Evolutionary conservation across 2,888 invertebrate genomes (phyloP).

Genomic region (Tenthredo notha): DNA sequence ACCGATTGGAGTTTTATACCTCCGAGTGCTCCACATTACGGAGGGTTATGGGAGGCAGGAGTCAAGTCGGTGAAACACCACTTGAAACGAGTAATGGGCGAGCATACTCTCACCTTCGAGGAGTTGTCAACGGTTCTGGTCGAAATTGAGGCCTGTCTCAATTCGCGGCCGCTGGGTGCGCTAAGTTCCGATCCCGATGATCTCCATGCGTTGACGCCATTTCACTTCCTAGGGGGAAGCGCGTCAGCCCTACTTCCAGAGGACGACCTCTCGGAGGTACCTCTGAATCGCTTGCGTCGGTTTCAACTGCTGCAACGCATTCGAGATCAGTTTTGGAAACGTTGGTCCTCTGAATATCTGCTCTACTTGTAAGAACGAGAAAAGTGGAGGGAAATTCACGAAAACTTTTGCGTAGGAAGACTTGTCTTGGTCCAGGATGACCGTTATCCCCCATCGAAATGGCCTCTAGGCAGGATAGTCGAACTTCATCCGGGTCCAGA

Average conservation of each 20-base stretch:
- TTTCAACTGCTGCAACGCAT: not conserved
- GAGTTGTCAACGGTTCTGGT: not conserved
- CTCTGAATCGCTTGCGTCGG: not conserved
- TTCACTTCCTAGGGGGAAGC: slow-evolving; percentile 63
- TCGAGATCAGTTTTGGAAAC: slow-evolving; percentile 1
- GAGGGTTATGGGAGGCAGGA: slow-evolving; percentile 2
- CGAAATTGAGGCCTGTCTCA: slow-evolving; percentile 11
- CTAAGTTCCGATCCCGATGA: slow-evolving; percentile 55
- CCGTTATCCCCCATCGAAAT: slow-evolving; percentile 57
- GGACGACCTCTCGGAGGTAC: not conserved
- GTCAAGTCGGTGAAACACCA: slow-evolving; percentile 15
- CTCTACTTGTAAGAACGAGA: not conserved
- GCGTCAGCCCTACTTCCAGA: slow-evolving; percentile 44
- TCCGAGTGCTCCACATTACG: slow-evolving; percentile 9
- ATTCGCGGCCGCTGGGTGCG: slow-evolving; percentile 8
- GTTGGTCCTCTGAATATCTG: not conserved
- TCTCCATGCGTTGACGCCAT: slow-evolving; percentile 58
- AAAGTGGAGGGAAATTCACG: not conserved
- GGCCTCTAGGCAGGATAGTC: slow-evolving; percentile 56
- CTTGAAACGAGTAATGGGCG: not conserved
- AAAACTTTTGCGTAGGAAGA: slow-evolving; percentile 54
- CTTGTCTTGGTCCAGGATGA: slow-evolving; percentile 57
- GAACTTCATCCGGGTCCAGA: slow-evolving; percentile 56
- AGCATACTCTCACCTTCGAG: slow-evolving; percentile 8
- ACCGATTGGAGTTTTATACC: slow-evolving; percentile 21